A percentile compares a stretch with the other conserved stretches of the same genome.
Conservation (phyloP, 2,888 invertebrate species). For the Pristionchus exspectatus region DNA sequence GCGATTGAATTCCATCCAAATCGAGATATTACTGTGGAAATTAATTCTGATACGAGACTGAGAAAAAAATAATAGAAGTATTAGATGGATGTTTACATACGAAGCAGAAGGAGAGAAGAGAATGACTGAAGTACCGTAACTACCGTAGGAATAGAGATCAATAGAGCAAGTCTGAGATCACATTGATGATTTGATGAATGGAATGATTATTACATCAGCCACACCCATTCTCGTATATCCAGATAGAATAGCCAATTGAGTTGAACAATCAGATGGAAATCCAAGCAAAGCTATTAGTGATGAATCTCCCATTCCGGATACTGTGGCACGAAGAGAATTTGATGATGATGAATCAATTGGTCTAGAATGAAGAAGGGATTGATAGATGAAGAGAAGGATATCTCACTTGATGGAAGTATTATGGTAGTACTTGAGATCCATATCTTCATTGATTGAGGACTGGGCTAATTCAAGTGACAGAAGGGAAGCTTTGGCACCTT, state of each 20-base stretch:
- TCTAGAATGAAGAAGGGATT: neutral
- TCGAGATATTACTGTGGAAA: neutral
- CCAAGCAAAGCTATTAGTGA: conserved; percentile 29
- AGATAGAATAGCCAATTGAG: conserved; percentile 39
- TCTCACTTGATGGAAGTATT: conserved; percentile 45
- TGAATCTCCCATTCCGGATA: neutral
- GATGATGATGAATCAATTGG: conserved; percentile 21
- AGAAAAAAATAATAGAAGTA: neutral
- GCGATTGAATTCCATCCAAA: conserved; percentile 49
- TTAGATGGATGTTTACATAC: neutral
- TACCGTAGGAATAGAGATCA: conserved; percentile 39
- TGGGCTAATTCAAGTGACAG: neutral
- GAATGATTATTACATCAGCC: conserved; percentile 57
- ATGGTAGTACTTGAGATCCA: conserved; percentile 41
- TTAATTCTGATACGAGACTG: neutral
- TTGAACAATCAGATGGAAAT: conserved; percentile 44
- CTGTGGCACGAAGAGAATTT: conserved; percentile 30
- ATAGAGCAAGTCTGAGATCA: conserved; percentile 34
- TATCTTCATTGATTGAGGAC: neutral
- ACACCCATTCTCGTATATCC: conserved; percentile 58
- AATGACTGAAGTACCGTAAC: conserved; percentile 19
- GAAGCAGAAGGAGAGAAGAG: conserved; percentile 47
- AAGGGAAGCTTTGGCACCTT: conserved; percentile 14
- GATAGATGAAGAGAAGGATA: neutral
- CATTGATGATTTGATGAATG: neutral